Evolutionary conservation across 2,888 invertebrate genomes (phyloP), one percentile per base, ranked within the genome.

Genomic region (Lochmaea capreae): DNA sequence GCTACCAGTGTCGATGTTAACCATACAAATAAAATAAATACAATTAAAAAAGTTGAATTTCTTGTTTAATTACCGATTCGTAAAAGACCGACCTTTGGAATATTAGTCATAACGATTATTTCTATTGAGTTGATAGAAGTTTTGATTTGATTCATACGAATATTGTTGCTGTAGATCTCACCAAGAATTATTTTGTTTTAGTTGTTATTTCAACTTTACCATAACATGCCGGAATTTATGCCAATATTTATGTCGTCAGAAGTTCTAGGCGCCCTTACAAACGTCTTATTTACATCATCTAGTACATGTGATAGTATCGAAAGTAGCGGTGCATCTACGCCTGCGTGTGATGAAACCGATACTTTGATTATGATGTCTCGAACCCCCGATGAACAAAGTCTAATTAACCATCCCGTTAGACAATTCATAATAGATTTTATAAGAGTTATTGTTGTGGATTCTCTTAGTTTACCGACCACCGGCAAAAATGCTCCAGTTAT

Each of bases 371-470:
- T 86, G 14, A 78, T 87, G 14, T 79, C 88, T 5, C 85, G 86
- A 70, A 85, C 85, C 0, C 85, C 84, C 0, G 88, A 87, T 75
- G 87, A 89, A 71, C 88, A 89, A 46, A 88, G 88, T 39, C 87
- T 95, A 67, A 93, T 94, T 1, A 91, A 90, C 77, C 97, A 97
- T 85, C 92, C 95, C 0, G 96, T 95, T 1, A 90, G 96, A 61
- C 95, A 95, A 83, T 95, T 95, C 82, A 95, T 99, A 39, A 94
- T 98, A 89, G 98, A 99, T 87, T 97, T 99, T 85, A 88, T 99
- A 67, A 90, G 97, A 69, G 96, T 97, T 12, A 95, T 99, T 73
- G 94, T 98, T 1, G 93, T 98, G 0, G 98, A 99, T 88, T 98
- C 98, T 0, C 89, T 99, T 65, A 95, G 97, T 57, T 88, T 97